Evolutionary conservation across 23 tunicate species (phyloP), one percentile per base, ranked within the genome.

Genomic region (Oikopleura dioica): DNA sequence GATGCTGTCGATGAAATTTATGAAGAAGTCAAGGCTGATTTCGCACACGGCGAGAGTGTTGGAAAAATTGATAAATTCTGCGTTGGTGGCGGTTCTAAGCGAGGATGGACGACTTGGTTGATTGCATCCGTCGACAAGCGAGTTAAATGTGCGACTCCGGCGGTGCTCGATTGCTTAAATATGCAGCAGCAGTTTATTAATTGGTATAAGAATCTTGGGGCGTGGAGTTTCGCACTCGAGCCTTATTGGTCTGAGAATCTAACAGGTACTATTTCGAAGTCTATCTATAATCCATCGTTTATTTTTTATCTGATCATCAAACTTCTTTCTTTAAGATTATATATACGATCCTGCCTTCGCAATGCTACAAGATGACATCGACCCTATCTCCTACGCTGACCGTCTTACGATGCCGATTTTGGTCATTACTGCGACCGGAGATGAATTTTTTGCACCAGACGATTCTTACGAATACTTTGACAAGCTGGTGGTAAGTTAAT

Each of bases 361-460:
- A n/a, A n/a, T n/a, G n/a, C n/a, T n/a, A n/a, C n/a, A n/a, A n/a
- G n/a, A n/a, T n/a, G n/a, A n/a, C n/a, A n/a, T n/a, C n/a, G n/a
- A n/a, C n/a, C n/a, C n/a, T n/a, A n/a, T n/a, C n/a, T n/a, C n/a
- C n/a, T n/a, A 63, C 33, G 5, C 4, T 2, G 72, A 63, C 2
- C 72, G 72, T 2, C 33, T 63, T 2, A 63, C 72, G 2, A 63
- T 63, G 72, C 72, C 72, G 33, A 63, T 44, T 23, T 44, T 76
- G 79, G 80, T 80, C 2, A 76, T 80, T 23, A 76, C 68, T 35
- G 78, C 78, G 75, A 68, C 80, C 23, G 79, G 79, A 2, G 82
- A 80, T 35, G 82, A 80, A 80, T 80, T 80, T 68, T 80, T 80
- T 77, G 68, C 50, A 21, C 82, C 82, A 0, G 82, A 80, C 36